A percentile compares a stretch with the other conserved stretches of the same genome.
phyloP scores from a whole-genome alignment of 1,140 invertebrate genomes.

The Drosophila lacteicornis region DNA sequence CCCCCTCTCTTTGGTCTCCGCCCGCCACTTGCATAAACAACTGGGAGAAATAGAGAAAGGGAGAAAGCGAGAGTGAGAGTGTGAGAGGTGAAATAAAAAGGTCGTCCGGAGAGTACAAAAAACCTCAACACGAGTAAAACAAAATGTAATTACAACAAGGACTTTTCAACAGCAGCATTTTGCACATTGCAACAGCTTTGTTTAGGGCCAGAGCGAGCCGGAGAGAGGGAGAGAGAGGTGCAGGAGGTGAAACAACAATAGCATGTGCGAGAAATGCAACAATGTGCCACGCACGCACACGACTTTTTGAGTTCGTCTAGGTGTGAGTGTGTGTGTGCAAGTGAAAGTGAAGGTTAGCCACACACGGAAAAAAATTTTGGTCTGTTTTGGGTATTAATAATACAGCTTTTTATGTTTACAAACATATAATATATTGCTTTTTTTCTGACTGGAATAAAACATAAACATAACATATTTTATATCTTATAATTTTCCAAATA shows the following conservation, averaged over 20 bases:
- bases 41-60: slow-evolving; percentile 27
- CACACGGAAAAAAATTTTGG: neutral
- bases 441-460: no score
- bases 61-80: slow-evolving; percentile 12
- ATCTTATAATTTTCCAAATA: no score
- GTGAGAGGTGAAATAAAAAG: slow-evolving; percentile 50
- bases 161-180: slow-evolving; percentile 64
- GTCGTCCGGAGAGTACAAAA: slow-evolving; percentile 68
- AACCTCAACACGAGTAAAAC: slow-evolving; percentile 83
- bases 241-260: slow-evolving; percentile 47
- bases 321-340: slow-evolving; percentile 29
- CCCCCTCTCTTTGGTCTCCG: slow-evolving; percentile 7
- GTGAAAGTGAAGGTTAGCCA: slow-evolving; percentile 78
- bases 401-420: no score
- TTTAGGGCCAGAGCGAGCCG: slow-evolving; percentile 5
- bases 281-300: slow-evolving; percentile 64
- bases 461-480: no score
- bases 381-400: no score
- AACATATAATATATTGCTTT: no score
- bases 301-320: slow-evolving; percentile 5
- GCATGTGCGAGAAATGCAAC: slow-evolving; percentile 71
- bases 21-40: slow-evolving; percentile 73
- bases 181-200: slow-evolving; percentile 68
- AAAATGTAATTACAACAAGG: slow-evolving; percentile 84
- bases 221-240: neutral